Base-by-base conservation (phyloP, 2,888 invertebrate genomes). In the Portevinia maculata region DNA sequence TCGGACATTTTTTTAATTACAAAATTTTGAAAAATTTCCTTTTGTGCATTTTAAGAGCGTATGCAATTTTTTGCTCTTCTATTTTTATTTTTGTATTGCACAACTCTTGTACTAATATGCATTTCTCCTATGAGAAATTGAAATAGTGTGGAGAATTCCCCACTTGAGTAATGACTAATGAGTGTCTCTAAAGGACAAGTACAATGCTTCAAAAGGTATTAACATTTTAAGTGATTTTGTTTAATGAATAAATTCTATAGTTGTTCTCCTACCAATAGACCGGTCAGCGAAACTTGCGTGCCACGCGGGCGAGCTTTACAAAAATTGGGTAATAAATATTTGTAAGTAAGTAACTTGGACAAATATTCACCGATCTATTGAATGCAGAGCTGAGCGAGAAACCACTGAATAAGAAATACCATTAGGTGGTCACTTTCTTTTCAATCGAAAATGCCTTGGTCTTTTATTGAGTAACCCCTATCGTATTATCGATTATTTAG, bases 291-390 rank as follows among this genome's bases (percentile, higher is more conserved):
- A 50, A 11, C 19, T 41, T 41, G 48, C 21, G 44, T 57, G 69
- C 74, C 74, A 74, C 75, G 79, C 79, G 44, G 62, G 28, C 50
- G 19, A 28, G 17, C 37, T 59, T 75, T 46, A 69, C 50, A 69
- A 8, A 17, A 9, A 9, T 53, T 32, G n/a, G 41, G 8, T 30
- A 11, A 34, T 32, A 28, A 13, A n/a, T 41, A 24, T 34, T 17
- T 30, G 24, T 30, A 34, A n/a, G 28, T 3, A 24, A 11, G 41
- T 21, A 34, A 39, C 2, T 17, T 32, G 34, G 9, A 32, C 11
- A 52, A 1, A 17, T 1, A 39, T 15, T 37, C 1, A 15, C 11
- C 1, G 39, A 6, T 39, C 1, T 7, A 7, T 37, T n/a, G 15
- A 15, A 13, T 39, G 1, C 13, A 39, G 8, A 15, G 15, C 2